phyloP scores from a whole-genome alignment of 2,888 invertebrate species.

The Teleiodes luculella region DNA sequence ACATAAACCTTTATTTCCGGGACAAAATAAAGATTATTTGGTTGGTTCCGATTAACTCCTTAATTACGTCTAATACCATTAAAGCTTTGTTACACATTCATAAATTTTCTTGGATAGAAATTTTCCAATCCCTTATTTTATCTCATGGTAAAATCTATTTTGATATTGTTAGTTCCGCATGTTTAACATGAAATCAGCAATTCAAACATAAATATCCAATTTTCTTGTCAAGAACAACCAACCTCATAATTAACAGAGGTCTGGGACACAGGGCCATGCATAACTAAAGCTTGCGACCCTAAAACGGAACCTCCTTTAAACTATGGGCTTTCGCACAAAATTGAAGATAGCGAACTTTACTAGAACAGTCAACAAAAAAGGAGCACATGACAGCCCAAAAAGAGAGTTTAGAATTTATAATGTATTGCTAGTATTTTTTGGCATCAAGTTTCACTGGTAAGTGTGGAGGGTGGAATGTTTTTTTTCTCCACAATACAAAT shows the following conservation, averaged over 20 bases:
- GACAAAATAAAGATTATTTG: background rate
- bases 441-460: too few relatives aligned
- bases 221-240: constrained; percentile 48
- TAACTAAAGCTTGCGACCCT: constrained; percentile 46
- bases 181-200: constrained; percentile 31
- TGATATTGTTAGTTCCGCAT: background rate
- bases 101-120: background rate
- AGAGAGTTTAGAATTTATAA: too few relatives aligned
- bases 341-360: background rate
- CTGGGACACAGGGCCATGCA: constrained; percentile 57
- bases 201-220: constrained; percentile 53
- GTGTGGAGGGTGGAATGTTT: too few relatives aligned
- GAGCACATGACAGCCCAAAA: too few relatives aligned
- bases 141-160: background rate
- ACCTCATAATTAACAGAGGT: constrained; percentile 69
- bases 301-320: constrained; percentile 6
- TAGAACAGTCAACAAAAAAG: background rate
- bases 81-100: background rate
- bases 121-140: background rate
- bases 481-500: too few relatives aligned
- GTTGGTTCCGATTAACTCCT: background rate
- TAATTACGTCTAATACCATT: background rate
- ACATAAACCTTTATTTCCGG: background rate
- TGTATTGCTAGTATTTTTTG: too few relatives aligned
- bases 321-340: constrained; percentile 1